Conservation (phyloP, 2,888 invertebrate species). For the Nymphalis polychloros region DNA sequence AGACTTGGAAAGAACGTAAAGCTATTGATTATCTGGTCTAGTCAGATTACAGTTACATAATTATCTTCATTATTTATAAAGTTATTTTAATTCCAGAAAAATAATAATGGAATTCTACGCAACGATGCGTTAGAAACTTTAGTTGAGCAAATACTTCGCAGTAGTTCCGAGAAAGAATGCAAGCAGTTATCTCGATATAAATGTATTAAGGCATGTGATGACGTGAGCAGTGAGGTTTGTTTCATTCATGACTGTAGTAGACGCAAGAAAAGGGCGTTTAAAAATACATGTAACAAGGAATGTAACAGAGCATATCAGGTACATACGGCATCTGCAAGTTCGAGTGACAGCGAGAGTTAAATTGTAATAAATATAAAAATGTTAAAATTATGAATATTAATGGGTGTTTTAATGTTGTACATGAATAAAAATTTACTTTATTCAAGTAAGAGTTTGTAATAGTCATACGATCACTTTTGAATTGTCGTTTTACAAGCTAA, state of each 20-base stretch:
- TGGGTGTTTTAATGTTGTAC: too few relatives aligned
- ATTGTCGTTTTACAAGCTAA: too few relatives aligned
- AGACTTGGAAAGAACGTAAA: too few relatives aligned
- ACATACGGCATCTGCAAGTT: conserved; percentile 2
- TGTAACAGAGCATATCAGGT: conserved; percentile 43
- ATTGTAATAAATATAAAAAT: too few relatives aligned
- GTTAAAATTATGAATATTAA: too few relatives aligned
- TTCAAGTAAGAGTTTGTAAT: too few relatives aligned
- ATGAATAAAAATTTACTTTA: too few relatives aligned
- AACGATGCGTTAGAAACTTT: neutral
- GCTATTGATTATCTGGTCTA: too few relatives aligned
- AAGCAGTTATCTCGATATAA: conserved; percentile 44
- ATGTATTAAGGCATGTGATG: conserved; percentile 50
- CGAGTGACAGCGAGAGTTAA: conserved; percentile 10
- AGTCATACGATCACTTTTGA: too few relatives aligned
- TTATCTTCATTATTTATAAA: too few relatives aligned
- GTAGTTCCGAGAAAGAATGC: conserved; percentile 53
- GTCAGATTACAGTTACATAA: too few relatives aligned
- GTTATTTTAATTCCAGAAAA: neutral
- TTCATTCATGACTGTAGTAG: conserved; percentile 37
- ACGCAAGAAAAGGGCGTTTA: conserved; percentile 41
- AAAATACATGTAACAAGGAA: conserved; percentile 45
- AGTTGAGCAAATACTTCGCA: conserved; percentile 47
- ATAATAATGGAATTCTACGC: neutral
- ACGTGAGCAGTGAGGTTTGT: conserved; percentile 44